A percentile compares a stretch with the other conserved stretches of the same genome.
These are phyloP conservation scores for Sipha maydis DNA, from an alignment of 2,888 invertebrate genomes.

Conservation along the genomic window DNA sequence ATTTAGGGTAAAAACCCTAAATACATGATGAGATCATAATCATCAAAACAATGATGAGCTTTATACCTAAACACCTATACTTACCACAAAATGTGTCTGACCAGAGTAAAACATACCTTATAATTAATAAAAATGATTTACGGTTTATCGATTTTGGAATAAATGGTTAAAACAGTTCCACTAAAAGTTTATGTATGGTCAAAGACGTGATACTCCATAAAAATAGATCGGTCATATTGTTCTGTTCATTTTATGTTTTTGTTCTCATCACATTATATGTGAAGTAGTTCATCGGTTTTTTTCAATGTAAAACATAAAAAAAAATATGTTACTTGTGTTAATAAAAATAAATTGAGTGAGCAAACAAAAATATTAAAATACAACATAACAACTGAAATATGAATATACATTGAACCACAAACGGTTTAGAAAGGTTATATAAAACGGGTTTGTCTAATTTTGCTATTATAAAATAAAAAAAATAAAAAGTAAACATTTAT, in stretches of 20 bases:
- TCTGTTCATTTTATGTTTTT: not conserved
- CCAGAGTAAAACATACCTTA: not conserved
- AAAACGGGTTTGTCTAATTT: too few relatives aligned
- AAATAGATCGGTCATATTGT: conserved; percentile 27
- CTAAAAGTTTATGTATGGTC: conserved; percentile 8
- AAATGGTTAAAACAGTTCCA: not conserved
- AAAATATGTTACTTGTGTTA: not conserved
- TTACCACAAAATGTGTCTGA: not conserved
- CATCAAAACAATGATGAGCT: not conserved
- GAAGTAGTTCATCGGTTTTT: not conserved
- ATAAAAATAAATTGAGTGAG: not conserved
- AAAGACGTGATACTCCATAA: conserved; percentile 4
- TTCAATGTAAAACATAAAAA: not conserved
- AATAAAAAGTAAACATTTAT: too few relatives aligned
- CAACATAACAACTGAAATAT: too few relatives aligned
- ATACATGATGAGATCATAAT: not conserved
- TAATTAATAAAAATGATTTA: conserved; percentile 16
- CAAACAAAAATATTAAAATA: too few relatives aligned
- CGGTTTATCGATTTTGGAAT: conserved; percentile 28
- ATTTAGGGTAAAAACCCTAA: not conserved
- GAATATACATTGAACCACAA: too few relatives aligned
- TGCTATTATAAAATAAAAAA: too few relatives aligned
- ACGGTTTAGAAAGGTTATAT: too few relatives aligned
- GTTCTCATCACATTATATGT: not conserved
- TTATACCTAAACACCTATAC: not conserved